Percentiles rank a stretch among this genome's conserved stretches.
These are phyloP conservation scores for Baccha elongata DNA, from an alignment of 2,888 invertebrate genomes.

Conservation along the genomic window DNA sequence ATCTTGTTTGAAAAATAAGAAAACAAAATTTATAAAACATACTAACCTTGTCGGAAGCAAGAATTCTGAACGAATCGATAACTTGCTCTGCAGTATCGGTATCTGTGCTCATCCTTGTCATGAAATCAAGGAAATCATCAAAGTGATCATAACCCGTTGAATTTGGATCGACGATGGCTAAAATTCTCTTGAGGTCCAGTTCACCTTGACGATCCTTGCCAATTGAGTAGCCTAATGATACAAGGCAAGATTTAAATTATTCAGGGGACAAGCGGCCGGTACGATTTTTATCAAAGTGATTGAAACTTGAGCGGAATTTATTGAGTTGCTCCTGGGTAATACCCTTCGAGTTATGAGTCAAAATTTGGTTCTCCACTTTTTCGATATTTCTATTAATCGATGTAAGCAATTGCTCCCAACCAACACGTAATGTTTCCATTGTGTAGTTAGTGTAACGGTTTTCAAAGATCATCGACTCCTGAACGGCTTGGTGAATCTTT, in stretches of 20 bases:
- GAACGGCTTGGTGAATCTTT: conserved; percentile 99
- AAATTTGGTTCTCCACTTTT: conserved; percentile 99
- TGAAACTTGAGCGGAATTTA: conserved; percentile 98
- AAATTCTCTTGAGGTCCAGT: conserved; percentile 98
- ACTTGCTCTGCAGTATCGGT: conserved; percentile 99
- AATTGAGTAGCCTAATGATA: conserved; percentile 98
- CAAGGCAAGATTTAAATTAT: conserved; percentile 98
- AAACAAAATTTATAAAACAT: not conserved
- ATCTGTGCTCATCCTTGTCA: conserved; percentile 99
- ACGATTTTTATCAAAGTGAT: conserved; percentile 99
- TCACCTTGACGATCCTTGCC: conserved; percentile 98
- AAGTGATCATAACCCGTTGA: conserved; percentile 98
- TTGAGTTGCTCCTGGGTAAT: conserved; percentile 98
- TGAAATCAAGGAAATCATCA: conserved; percentile 99
- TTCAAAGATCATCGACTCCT: conserved; percentile 99
- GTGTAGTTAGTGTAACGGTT: conserved; percentile 97
- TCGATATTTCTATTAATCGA: conserved; percentile 99
- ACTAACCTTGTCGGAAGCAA: conserved; percentile 98
- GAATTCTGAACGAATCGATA: conserved; percentile 99
- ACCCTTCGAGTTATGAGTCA: conserved; percentile 98
- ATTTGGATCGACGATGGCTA: conserved; percentile 98
- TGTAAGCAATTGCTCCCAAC: conserved; percentile 99
- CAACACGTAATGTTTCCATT: conserved; percentile 99
- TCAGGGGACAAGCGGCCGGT: conserved; percentile 97
- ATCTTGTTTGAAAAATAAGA: no score